A percentile compares a stretch with the other conserved stretches of the same genome.
These are phyloP conservation scores for Spondyliosoma cantharus DNA, from an alignment of 2,797 vertebrate species.

Conservation along the genomic window DNA sequence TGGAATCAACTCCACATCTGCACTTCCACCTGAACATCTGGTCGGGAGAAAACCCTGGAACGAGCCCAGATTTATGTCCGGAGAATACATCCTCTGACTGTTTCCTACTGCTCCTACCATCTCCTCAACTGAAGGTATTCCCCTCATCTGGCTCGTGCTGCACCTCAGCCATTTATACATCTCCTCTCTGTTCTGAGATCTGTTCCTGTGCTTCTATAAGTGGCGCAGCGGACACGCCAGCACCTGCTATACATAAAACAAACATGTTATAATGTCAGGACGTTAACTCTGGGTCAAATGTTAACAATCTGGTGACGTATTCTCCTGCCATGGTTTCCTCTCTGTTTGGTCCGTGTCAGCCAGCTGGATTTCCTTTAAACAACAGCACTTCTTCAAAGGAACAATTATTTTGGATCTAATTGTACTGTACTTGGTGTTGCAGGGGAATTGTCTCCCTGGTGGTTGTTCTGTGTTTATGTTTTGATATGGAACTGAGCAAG, in stretches of 20 bases:
- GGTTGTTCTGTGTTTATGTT: not conserved
- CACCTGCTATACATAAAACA: conserved; percentile 28
- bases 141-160: not conserved
- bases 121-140: conserved; percentile 14
- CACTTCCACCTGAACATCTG: conserved; percentile 66
- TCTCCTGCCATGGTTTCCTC: conserved; percentile 54
- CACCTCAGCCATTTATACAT: conserved; percentile 3
- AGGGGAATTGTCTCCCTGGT: not conserved
- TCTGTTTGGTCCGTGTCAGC: conserved; percentile 19
- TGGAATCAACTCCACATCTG: conserved; percentile 66
- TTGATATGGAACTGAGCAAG: not conserved
- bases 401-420: not conserved
- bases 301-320: conserved; percentile 42
- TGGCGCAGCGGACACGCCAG: not conserved
- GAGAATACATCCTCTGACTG: conserved; percentile 2
- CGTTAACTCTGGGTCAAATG: conserved; percentile 41
- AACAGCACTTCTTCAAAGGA: not conserved
- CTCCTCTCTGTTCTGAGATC: conserved; percentile 11
- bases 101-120: conserved; percentile 16
- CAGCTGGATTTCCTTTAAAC: conserved; percentile 54
- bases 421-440: not conserved
- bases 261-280: conserved; percentile 40
- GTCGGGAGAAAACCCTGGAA: conserved; percentile 23
- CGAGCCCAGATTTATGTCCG: conserved; percentile 11
- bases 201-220: conserved; percentile 13